These are phyloP conservation scores for Plebejus argus DNA, from an alignment of 2,888 invertebrate species.

Conservation along the genomic window DNA sequence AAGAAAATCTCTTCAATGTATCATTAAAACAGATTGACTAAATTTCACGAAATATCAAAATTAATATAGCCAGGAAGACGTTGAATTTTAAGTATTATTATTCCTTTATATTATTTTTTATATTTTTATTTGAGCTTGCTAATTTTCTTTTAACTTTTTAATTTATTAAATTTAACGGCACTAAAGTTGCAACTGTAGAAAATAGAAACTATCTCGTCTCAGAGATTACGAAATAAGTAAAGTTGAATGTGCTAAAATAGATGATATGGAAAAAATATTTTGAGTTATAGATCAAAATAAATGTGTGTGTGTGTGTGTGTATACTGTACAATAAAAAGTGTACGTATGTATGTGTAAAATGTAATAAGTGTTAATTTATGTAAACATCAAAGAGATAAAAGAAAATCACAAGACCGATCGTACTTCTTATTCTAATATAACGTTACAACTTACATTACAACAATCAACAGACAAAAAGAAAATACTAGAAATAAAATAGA, in stretches of 20 bases:
- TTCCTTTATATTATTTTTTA: not conserved
- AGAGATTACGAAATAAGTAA: too few relatives aligned
- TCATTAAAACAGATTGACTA: not conserved
- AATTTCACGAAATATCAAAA: not conserved
- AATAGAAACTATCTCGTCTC: too few relatives aligned
- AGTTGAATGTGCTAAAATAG: not conserved
- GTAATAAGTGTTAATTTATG: not conserved
- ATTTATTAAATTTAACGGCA: too few relatives aligned
- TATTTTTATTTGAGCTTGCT: not conserved
- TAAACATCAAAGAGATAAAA: not conserved
- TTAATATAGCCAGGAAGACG: constrained; percentile 19
- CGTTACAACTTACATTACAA: constrained; percentile 2
- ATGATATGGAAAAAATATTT: too few relatives aligned
- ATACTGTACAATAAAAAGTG: not conserved
- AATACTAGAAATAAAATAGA: constrained; percentile 17
- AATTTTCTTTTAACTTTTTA: not conserved
- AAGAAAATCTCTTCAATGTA: not conserved
- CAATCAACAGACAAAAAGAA: not conserved
- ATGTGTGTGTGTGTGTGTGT: not conserved
- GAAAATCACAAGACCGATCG: not conserved
- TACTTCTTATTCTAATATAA: not conserved
- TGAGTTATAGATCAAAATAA: not conserved
- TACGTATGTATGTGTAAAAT: not conserved
- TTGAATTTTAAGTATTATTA: not conserved
- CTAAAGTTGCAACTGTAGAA: too few relatives aligned